phyloP scores from a whole-genome alignment of 1,140 invertebrate genomes.

The Drosophila mojavensis region DNA sequence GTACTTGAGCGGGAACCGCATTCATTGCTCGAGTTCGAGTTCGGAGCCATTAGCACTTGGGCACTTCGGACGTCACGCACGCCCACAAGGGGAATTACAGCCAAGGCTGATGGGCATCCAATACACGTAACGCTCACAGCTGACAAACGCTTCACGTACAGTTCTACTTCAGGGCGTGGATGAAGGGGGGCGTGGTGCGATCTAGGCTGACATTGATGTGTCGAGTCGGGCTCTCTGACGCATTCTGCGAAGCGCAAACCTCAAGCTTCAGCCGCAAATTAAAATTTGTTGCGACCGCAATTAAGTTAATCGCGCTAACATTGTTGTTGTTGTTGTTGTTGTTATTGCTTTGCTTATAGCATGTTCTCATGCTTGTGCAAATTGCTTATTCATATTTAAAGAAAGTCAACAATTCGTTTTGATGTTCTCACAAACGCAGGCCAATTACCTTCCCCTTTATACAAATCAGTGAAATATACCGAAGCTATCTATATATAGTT shows the following conservation, averaged over 20 bases:
- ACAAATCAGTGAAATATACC: slow-evolving; percentile 25
- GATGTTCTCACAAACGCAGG: slow-evolving; percentile 42
- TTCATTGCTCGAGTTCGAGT: background rate
- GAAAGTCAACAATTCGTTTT: slow-evolving; percentile 55
- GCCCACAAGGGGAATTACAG: slow-evolving; percentile 13
- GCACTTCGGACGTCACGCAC: slow-evolving; percentile 24
- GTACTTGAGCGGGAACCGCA: background rate
- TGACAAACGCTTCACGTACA: slow-evolving; percentile 16
- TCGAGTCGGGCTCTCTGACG: slow-evolving; percentile 13
- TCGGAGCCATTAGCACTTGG: background rate
- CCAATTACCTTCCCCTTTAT: slow-evolving; percentile 28
- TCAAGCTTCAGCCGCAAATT: slow-evolving; percentile 23
- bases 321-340: slow-evolving; percentile 13
- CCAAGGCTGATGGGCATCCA: slow-evolving; percentile 40
- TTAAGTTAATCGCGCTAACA: slow-evolving; percentile 62
- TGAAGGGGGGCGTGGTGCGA: background rate
- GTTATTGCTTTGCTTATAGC: slow-evolving; percentile 16
- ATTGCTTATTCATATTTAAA: slow-evolving; percentile 48
- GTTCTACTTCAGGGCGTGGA: background rate
- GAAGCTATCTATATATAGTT: background rate
- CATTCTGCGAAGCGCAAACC: slow-evolving; percentile 23
- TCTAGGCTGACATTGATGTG: slow-evolving; percentile 60
- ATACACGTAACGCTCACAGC: slow-evolving; percentile 49
- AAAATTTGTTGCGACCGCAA: slow-evolving; percentile 58
- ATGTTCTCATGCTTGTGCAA: slow-evolving; percentile 45